Percentiles rank a stretch among this genome's conserved stretches.
Conservation (phyloP, 2,888 invertebrate species). For the Leucania comma region DNA sequence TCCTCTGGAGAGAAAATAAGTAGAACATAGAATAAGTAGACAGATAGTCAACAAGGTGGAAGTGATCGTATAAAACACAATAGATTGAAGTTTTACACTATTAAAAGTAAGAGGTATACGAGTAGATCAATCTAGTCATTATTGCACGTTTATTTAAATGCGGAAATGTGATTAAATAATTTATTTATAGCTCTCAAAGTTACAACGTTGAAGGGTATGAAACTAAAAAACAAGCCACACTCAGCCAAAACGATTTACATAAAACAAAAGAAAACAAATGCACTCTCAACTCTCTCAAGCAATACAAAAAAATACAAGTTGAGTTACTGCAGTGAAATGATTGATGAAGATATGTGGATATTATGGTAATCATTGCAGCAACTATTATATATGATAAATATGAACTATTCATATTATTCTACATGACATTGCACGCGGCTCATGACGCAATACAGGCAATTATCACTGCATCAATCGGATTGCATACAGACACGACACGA, state of each 20-base stretch:
- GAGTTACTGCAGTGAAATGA: conserved; percentile 1
- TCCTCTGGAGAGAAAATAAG: not conserved
- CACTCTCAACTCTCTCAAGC: not conserved
- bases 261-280: not conserved
- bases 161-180: not conserved
- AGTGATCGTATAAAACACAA: not conserved
- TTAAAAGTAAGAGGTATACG: not conserved
- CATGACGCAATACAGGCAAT: conserved; percentile 46
- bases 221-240: not conserved
- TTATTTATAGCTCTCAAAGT: not conserved
- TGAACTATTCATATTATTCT: conserved; percentile 22
- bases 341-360: not conserved
- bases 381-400: conserved; percentile 25
- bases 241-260: not conserved
- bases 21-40: no score
- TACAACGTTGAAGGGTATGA: not conserved
- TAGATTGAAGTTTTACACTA: not conserved
- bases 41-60: not conserved
- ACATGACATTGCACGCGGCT: conserved; percentile 24
- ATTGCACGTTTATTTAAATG: no score
- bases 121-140: no score
- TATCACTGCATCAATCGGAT: conserved; percentile 47
- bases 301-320: not conserved
- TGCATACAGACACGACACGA: conserved; percentile 18
- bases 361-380: conserved; percentile 13